A percentile compares a stretch with the other conserved stretches of the same genome.
These are phyloP conservation scores for Hirtodrosophila confusa DNA, from an alignment of 2,888 invertebrate species.

Conservation along the genomic window DNA sequence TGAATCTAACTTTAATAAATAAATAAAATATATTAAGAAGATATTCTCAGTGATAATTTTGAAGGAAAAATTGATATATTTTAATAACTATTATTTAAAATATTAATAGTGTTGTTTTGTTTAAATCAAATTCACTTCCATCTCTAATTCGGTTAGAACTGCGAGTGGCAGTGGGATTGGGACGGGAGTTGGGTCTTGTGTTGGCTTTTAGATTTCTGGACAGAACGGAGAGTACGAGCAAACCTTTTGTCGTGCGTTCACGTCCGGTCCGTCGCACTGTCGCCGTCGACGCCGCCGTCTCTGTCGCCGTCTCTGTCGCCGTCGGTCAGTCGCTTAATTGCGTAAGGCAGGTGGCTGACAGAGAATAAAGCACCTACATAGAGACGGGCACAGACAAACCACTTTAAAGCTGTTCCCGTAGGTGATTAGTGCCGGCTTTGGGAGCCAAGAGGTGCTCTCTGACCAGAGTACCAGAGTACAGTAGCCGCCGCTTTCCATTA, in stretches of 20 bases:
- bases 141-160: not conserved
- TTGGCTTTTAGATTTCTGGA: slow-evolving; percentile 34
- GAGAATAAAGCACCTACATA: slow-evolving; percentile 68
- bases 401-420: slow-evolving; percentile 75
- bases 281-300: slow-evolving; percentile 15
- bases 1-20: too few species aligned
- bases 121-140: too few species aligned
- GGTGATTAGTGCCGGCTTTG: slow-evolving; percentile 71
- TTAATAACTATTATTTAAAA: too few species aligned
- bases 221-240: slow-evolving; percentile 6
- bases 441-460: slow-evolving; percentile 11
- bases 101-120: too few species aligned
- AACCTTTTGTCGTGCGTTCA: slow-evolving; percentile 68
- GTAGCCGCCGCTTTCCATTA: slow-evolving; percentile 69
- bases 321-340: slow-evolving; percentile 70
- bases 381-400: slow-evolving; percentile 57
- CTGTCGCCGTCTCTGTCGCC: slow-evolving; percentile 13
- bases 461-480: slow-evolving; percentile 11
- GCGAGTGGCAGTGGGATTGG: slow-evolving; percentile 11
- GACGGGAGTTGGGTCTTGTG: slow-evolving; percentile 30
- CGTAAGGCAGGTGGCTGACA: slow-evolving; percentile 78
- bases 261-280: slow-evolving; percentile 37
- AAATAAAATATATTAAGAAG: too few species aligned
- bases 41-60: too few species aligned
- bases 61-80: too few species aligned